Base-by-base conservation (phyloP, 2,888 invertebrate species). In the Cheiracanthium punctorium region DNA sequence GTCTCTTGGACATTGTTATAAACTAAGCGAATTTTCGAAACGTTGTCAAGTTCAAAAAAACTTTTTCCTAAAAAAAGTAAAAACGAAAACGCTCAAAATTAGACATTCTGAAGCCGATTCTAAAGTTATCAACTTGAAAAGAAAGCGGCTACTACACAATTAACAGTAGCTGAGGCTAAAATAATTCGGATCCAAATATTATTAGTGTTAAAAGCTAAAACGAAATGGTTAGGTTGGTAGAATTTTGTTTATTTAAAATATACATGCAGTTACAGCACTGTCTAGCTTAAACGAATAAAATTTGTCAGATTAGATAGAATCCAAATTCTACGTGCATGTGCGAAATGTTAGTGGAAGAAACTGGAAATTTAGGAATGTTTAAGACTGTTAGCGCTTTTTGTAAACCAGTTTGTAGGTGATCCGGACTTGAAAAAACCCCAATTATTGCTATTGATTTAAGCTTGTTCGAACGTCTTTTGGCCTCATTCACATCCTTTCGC, bases 281-380 rank as follows among this genome's bases (percentile, higher is more conserved):
- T 84, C 84, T 24, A 37, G 73, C 52, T 37, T 79, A 41, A 67
- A 77, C 69, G 67, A 43, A 73, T 72, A 79, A 77, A 84, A 76
- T 8, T 64, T 30, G 30, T n/a, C 67, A 20, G 32, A 67, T 67
- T 5, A 17, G 17, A 67, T 30, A 67, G 1, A 58, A 58, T 12
- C 24, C 17, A 48, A 48, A 17, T 17, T 37, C 37, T 17, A 48
- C 48, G 17, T 10, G 17, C 48, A 17, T 48, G 24, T 58, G 58
- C 20, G 17, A 58, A 58, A 58, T 24, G 24, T 58, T 24, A 17
- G 14, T 17, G 58, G 58, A 58, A 58, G 58, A 58, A 58, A 58
- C 58, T 58, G 58, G 58, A 58, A 37, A 37, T 37, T 37, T 37
- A 10, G 37, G 37, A 64, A 64, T 64, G 8, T 64, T 64, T 64